Evolutionary conservation across 2,797 vertebrate species (phyloP).

Genomic region (Halcyon chelicuti): DNA sequence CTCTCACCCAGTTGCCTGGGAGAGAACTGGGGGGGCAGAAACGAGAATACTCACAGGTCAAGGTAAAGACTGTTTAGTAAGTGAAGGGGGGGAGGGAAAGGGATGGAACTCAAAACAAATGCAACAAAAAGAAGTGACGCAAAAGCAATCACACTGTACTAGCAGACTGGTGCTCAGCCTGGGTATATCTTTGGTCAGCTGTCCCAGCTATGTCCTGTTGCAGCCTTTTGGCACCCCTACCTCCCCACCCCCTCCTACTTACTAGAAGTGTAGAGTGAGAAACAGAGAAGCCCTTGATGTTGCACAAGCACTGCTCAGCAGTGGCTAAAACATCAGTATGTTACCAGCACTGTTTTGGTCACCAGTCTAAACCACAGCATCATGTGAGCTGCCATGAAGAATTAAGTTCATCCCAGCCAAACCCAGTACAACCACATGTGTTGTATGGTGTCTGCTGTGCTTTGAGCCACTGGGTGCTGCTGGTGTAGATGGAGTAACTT

Average conservation of each 20-base stretch:
- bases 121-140: not conserved
- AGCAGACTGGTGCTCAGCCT: no score
- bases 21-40: not conserved
- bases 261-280: not conserved
- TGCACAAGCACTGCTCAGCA: not conserved
- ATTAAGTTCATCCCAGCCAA: not conserved
- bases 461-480: not conserved
- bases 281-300: not conserved
- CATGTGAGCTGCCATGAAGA: not conserved
- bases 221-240: not conserved
- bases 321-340: not conserved
- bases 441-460: not conserved
- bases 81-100: not conserved
- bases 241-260: not conserved
- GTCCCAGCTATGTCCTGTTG: not conserved
- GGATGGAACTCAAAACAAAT: not conserved
- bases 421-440: rapidly evolving
- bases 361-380: not conserved
- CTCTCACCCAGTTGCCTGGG: not conserved
- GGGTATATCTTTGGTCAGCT: no score
- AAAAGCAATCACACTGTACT: not conserved
- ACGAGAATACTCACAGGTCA: rapidly evolving
- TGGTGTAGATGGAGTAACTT: not conserved
- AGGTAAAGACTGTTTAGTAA: not conserved
- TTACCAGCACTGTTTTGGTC: not conserved